Conservation (phyloP, 2,113 vertebrate species). For the Apteryx mantelli region DNA sequence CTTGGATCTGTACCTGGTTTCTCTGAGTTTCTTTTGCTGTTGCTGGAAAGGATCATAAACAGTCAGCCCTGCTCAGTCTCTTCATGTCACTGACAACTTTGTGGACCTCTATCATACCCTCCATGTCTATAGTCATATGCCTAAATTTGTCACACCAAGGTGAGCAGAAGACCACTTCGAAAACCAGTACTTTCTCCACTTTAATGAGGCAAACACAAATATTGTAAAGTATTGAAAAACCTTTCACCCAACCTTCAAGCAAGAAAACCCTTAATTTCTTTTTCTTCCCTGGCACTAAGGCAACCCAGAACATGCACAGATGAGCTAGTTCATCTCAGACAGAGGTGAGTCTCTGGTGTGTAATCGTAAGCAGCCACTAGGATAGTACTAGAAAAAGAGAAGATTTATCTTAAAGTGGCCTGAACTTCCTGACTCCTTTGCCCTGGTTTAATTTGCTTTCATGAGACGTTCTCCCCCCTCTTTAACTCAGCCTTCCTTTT, state of each 20-base stretch:
- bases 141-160: neutral
- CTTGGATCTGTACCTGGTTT: neutral
- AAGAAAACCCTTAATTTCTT: neutral
- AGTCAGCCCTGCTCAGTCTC: neutral
- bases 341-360: neutral
- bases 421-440: neutral
- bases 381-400: neutral
- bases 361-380: neutral
- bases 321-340: neutral
- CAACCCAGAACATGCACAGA: neutral
- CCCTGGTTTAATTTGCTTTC: neutral
- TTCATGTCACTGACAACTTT: neutral
- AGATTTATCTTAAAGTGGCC: neutral
- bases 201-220: constrained; percentile 13
- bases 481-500: neutral
- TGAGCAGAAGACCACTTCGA: neutral
- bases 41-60: neutral
- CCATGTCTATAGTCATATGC: neutral
- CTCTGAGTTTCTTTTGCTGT: neutral
- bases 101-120: neutral
- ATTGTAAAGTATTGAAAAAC: neutral
- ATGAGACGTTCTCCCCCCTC: neutral
- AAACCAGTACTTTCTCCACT: neutral
- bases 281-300: neutral
- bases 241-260: neutral